Percentiles rank a stretch among this genome's conserved stretches.
phyloP scores from a whole-genome alignment of 2,797 vertebrate species.

The Melanotaenia trifasciata region DNA sequence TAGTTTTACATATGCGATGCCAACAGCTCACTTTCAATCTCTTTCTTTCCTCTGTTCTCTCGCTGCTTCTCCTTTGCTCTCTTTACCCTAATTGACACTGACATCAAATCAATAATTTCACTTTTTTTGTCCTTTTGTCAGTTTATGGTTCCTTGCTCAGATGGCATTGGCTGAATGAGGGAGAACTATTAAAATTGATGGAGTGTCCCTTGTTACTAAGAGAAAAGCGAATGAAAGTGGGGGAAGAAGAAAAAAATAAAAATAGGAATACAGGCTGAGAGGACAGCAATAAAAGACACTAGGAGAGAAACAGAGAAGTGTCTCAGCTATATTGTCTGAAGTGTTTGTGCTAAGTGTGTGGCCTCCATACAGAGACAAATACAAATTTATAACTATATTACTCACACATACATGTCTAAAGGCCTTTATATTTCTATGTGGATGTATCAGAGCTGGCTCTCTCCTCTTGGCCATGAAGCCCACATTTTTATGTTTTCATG shows the following conservation, averaged over 20 bases:
- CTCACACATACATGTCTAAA: constrained; percentile 2
- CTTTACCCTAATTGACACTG: constrained; percentile 71
- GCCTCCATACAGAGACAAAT: constrained; percentile 17
- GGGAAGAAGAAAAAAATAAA: constrained; percentile 17
- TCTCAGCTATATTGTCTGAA: constrained; percentile 23
- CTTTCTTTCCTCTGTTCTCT: constrained; percentile 19
- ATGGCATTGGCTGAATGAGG: constrained; percentile 40
- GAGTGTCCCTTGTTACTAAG: constrained; percentile 39
- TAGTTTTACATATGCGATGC: constrained; percentile 17
- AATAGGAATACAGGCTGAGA: constrained; percentile 11
- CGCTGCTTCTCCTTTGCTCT: constrained; percentile 38
- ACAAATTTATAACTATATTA: constrained; percentile 13
- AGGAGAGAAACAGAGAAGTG: neutral
- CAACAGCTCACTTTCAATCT: constrained; percentile 31
- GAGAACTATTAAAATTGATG: constrained; percentile 55
- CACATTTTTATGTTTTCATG: constrained; percentile 42
- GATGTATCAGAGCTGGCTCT: constrained; percentile 35
- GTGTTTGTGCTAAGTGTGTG: constrained; percentile 24
- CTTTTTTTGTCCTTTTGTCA: constrained; percentile 69
- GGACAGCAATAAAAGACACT: constrained; percentile 1
- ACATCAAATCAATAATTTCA: constrained; percentile 81
- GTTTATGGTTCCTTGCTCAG: constrained; percentile 59
- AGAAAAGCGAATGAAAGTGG: constrained; percentile 28
- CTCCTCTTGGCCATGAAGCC: constrained; percentile 6
- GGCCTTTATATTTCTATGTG: constrained; percentile 15